These are phyloP conservation scores for Scaptomyza parva DNA, from an alignment of 2,888 invertebrate genomes.

Conservation along the genomic window DNA sequence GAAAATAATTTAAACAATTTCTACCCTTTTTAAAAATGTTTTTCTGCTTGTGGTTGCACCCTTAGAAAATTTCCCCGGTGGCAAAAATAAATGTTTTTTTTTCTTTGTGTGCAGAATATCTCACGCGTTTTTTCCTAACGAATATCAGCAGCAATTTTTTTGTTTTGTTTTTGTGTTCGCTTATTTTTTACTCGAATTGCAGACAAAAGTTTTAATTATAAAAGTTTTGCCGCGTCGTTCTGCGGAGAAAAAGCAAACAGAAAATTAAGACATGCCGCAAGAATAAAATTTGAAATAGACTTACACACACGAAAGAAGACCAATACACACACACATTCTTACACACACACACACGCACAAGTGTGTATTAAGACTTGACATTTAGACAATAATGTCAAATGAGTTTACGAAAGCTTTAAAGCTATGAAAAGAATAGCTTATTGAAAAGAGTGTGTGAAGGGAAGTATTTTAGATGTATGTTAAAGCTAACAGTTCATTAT, in stretches of 20 bases:
- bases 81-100: background rate
- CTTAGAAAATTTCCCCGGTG: conserved; percentile 8
- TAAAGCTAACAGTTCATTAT: background rate
- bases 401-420: conserved; percentile 16
- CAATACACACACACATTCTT: too few species aligned
- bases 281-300: conserved; percentile 23
- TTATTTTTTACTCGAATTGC: conserved; percentile 34
- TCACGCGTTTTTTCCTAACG: conserved; percentile 34
- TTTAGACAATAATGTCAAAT: conserved; percentile 15
- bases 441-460: background rate
- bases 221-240: conserved; percentile 57
- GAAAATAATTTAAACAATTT: background rate
- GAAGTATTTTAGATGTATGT: background rate
- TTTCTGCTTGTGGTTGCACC: background rate
- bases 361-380: background rate
- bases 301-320: background rate
- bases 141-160: conserved; percentile 39
- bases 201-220: conserved; percentile 73
- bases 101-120: conserved; percentile 5
- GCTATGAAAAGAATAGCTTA: background rate
- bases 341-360: background rate
- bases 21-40: background rate
- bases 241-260: conserved; percentile 32
- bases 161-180: background rate
- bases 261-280: conserved; percentile 44